These are phyloP conservation scores for Emydocephalus ijimae DNA, from an alignment of 2,113 vertebrate species.

Conservation along the genomic window DNA sequence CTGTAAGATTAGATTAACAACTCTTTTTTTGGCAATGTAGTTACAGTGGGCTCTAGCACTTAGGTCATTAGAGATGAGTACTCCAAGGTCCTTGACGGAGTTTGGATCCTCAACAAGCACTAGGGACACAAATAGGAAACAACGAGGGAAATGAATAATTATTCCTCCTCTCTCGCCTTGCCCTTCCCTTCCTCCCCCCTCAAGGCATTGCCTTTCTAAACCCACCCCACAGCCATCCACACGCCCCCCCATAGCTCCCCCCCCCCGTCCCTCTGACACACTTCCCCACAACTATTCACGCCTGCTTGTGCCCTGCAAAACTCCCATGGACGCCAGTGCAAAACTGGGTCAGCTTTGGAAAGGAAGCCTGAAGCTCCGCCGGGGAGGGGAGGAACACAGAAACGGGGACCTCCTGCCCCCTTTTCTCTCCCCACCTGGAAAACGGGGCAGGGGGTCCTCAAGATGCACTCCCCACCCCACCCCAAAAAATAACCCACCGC, in stretches of 20 bases:
- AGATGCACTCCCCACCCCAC: not conserved
- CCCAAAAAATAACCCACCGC: too few relatives aligned
- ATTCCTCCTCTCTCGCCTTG: too few relatives aligned
- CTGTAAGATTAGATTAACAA: too few relatives aligned
- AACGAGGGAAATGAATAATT: too few relatives aligned
- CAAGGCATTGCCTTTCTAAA: not conserved
- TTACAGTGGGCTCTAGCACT: too few relatives aligned
- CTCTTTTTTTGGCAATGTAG: too few relatives aligned
- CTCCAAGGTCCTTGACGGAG: too few relatives aligned
- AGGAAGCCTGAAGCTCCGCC: rapidly evolving
- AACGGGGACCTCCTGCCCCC: not conserved
- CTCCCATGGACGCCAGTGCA: conserved; percentile 5
- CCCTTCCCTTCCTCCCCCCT: too few relatives aligned
- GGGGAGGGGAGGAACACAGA: rapidly evolving
- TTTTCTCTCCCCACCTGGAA: not conserved
- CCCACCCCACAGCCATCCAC: not conserved
- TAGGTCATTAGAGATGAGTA: too few relatives aligned
- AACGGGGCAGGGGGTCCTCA: not conserved
- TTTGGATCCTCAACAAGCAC: too few relatives aligned
- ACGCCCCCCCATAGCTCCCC: not conserved
- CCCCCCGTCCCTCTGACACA: conserved; percentile 36
- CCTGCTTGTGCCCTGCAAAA: not conserved
- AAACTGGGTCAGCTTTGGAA: too few relatives aligned
- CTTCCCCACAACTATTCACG: conserved; percentile 36
- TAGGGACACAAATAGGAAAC: too few relatives aligned